Evolutionary conservation across 2,113 vertebrate species (phyloP).

Genomic region (Elephantulus edwardii): DNA sequence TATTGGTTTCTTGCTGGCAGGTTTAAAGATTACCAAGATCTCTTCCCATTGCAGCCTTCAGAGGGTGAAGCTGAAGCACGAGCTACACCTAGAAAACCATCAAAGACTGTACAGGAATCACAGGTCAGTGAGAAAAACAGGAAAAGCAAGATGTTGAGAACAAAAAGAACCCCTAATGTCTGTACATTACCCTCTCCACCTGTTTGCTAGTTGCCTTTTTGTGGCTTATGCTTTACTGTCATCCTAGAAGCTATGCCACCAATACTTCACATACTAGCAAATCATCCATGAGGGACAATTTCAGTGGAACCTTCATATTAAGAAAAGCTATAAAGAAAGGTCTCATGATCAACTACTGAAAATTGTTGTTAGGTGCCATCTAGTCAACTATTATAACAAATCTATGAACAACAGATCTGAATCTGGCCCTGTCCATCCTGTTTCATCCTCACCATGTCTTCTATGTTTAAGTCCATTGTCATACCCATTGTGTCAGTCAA

Average conservation of each 20-base stretch:
- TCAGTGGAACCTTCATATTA: background rate
- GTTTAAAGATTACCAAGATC: slow-evolving; percentile 77
- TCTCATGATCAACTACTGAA: background rate
- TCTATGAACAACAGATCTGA: too few species aligned
- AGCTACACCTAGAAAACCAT: background rate
- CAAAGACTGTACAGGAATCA: background rate
- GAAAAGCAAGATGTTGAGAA: background rate
- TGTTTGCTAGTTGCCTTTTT: background rate
- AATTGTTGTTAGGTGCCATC: too few species aligned
- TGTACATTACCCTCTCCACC: background rate
- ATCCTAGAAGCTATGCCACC: background rate
- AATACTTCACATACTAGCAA: background rate
- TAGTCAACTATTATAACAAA: too few species aligned
- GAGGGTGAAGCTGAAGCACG: rapidly evolving
- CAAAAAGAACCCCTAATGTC: background rate
- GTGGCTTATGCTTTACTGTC: background rate
- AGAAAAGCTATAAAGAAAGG: background rate
- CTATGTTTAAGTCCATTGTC: too few species aligned
- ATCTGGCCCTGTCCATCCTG: too few species aligned
- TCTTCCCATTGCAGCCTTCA: slow-evolving; percentile 55
- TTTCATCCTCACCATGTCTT: too few species aligned
- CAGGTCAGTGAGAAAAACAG: slow-evolving; percentile 63
- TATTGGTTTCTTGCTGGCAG: slow-evolving; percentile 64
- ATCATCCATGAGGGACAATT: background rate
- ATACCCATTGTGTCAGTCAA: too few species aligned